phyloP scores from a whole-genome alignment of 2,797 vertebrate genomes.

The Neoniphon sammara region DNA sequence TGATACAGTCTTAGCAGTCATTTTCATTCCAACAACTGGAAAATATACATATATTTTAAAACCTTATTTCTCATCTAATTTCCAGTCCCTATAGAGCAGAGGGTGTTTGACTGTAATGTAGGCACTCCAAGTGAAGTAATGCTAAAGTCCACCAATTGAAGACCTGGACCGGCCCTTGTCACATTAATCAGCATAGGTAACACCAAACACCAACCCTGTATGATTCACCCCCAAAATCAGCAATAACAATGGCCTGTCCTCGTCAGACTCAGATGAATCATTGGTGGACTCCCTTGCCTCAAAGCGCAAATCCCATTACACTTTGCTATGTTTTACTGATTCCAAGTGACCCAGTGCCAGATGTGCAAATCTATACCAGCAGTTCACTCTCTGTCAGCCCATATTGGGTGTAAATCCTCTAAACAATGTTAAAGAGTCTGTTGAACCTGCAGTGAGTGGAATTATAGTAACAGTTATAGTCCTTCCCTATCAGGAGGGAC shows the following conservation, averaged over 20 bases:
- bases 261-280: constrained; percentile 57
- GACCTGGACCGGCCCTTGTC: constrained; percentile 49
- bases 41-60: not conserved
- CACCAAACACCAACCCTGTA: constrained; percentile 36
- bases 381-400: constrained; percentile 40
- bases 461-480: constrained; percentile 54
- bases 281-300: constrained; percentile 50
- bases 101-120: constrained; percentile 37
- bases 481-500: constrained; percentile 58
- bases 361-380: constrained; percentile 62
- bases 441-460: constrained; percentile 42
- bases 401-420: constrained; percentile 50
- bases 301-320: constrained; percentile 40
- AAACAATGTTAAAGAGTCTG: constrained; percentile 49
- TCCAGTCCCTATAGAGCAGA: constrained; percentile 43
- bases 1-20: constrained; percentile 51
- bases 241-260: constrained; percentile 52
- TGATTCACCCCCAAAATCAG: constrained; percentile 55
- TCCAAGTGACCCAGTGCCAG: constrained; percentile 57
- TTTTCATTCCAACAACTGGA: constrained; percentile 15
- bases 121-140: constrained; percentile 52
- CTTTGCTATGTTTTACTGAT: constrained; percentile 44
- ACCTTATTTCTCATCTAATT: constrained; percentile 39
- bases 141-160: constrained; percentile 20
- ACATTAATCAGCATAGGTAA: constrained; percentile 48